Conservation (phyloP, 2,888 invertebrate genomes). For the Aphrophora alni region DNA sequence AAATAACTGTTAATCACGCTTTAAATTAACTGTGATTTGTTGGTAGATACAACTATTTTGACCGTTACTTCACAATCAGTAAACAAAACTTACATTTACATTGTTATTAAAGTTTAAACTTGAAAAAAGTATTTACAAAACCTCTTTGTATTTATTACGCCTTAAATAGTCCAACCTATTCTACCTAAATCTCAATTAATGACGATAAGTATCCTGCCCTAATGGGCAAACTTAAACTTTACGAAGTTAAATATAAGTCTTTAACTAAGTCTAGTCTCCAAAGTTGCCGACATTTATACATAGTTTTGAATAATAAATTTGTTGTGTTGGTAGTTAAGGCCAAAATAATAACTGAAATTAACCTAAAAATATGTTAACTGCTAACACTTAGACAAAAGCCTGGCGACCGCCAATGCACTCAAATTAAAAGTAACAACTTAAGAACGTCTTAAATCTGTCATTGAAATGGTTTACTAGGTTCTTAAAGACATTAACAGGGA, state of each 20-base stretch:
- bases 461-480: neutral
- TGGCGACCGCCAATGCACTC: neutral
- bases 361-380: neutral
- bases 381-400: neutral
- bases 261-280: neutral
- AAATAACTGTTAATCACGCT: no score
- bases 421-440: neutral
- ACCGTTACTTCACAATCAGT: no score
- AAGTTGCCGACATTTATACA: neutral
- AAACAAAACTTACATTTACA: no score
- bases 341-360: neutral
- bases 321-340: neutral
- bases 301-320: neutral
- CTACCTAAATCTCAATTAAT: no score
- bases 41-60: no score
- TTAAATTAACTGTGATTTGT: no score
- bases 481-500: slow-evolving; percentile 30
- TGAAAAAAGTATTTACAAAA: no score
- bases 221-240: neutral
- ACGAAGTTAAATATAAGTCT: neutral
- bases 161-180: no score
- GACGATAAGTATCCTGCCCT: neutral
- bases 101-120: no score
- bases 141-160: no score
- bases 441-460: neutral